Base-by-base conservation (phyloP, 2,797 vertebrate genomes). In the Picus viridis region DNA sequence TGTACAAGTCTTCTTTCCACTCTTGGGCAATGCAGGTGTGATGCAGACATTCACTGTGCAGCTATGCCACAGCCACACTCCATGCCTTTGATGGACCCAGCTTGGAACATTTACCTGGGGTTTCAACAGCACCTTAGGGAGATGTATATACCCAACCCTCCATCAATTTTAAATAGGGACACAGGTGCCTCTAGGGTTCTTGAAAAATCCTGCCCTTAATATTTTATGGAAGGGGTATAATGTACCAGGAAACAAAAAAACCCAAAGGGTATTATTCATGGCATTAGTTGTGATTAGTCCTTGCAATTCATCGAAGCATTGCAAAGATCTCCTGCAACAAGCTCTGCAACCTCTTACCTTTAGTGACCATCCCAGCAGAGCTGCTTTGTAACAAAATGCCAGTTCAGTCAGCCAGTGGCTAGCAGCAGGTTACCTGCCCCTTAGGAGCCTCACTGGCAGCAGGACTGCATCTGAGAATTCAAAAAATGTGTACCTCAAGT, bases 41-140 rank as follows among this genome's bases (percentile, higher is more conserved):
- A 82, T 1, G 3, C 23, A 34, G 56, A 29, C 15, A 19, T 75
- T 71, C 59, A 30, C 49, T 41, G 47, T 0, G 0, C 47, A 73
- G 41, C 34, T 36, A 27, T 0, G 8, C 22, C 34, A 61, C 54
- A 86, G 22, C 56, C 0, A 0, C 9, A 10, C 20, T 30, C 4
- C 45, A 16, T 59, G 24, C 17, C 56, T 75, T 49, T 39, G 15
- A 62, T 83, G 63, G 56, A 36, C 63, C 90, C 74, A 89, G 59
- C 36, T 86, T 18, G 54, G 19, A 19, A 58, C 29, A 4, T 84
- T 84, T 86, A 73, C 16, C 39, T 91, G 61, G 12, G 8, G 3
- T 67, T 92, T 80, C 32, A 54, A 6, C 6, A 88, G 39, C 24
- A 61, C 58, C 59, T 67, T 17, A 70, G 30, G 59, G 59, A 89